Percentiles rank a stretch among this genome's conserved stretches.
These are phyloP conservation scores for Sturmia bella DNA, from an alignment of 2,888 invertebrate species.

Conservation along the genomic window DNA sequence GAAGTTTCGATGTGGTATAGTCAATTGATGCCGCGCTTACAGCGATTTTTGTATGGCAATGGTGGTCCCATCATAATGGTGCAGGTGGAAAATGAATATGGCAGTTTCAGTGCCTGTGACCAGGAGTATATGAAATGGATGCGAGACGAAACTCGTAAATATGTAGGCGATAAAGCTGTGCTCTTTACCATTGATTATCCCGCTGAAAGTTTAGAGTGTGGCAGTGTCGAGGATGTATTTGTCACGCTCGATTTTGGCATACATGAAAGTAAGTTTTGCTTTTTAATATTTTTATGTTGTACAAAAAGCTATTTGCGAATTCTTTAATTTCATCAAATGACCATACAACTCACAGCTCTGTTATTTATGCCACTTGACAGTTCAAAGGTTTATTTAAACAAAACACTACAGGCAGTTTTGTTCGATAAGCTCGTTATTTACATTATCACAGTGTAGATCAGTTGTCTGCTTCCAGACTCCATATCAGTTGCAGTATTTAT, in stretches of 20 bases:
- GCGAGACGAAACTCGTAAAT: constrained; percentile 84
- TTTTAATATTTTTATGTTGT: too few species aligned
- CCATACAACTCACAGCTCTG: too few species aligned
- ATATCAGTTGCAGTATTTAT: too few species aligned
- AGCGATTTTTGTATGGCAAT: constrained; percentile 84
- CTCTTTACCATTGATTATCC: constrained; percentile 93
- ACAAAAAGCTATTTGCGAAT: too few species aligned
- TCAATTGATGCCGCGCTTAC: constrained; percentile 82
- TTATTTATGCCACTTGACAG: too few species aligned
- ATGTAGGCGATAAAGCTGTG: constrained; percentile 82
- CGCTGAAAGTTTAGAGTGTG: constrained; percentile 83
- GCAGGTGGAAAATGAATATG: constrained; percentile 95
- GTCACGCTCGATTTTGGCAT: constrained; percentile 90
- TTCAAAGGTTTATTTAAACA: too few species aligned
- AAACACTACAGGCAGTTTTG: too few species aligned
- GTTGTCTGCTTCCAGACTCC: too few species aligned
- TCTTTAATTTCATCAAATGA: too few species aligned
- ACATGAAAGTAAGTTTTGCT: constrained; percentile 80
- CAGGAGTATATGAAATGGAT: constrained; percentile 86
- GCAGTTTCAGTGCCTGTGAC: constrained; percentile 89
- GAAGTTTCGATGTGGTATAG: constrained; percentile 83
- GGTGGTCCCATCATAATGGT: constrained; percentile 94
- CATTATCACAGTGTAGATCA: too few species aligned
- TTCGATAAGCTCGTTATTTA: neutral
- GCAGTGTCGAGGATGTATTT: constrained; percentile 87